Evolutionary conservation across 2,113 vertebrate genomes (phyloP), one percentile per base, ranked within the genome.

Genomic region (Orientallactaga bullata): DNA sequence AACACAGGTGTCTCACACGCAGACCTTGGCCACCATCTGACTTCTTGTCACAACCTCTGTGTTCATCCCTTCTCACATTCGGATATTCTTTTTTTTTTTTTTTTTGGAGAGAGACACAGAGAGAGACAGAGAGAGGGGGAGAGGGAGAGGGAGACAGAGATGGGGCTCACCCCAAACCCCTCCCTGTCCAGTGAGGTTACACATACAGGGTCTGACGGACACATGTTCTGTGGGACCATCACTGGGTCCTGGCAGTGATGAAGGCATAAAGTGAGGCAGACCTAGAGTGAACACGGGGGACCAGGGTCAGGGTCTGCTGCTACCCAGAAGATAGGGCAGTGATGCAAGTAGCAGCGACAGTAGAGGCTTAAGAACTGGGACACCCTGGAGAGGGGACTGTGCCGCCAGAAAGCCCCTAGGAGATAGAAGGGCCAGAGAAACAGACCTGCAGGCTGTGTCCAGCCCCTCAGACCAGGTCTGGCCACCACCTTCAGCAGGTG

Each of bases 1-100:
- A 6, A 8, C 55, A 7, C 2, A 10, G 71, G 20, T 0, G 1
- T 4, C 1, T 1, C 0, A 0, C 0, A 0, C 21, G 17, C 37
- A 0, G 0, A 28, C 17, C 10, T n/a, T 84, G 32, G 51, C 23
- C 65, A 55, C 55, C 55, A 55, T n/a, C 55, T 6, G 4, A 12
- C n/a, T 7, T 23, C 58, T 11, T 28, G 12, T 23, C 35, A 12
- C n/a, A 10, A 15, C 16, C 30, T 0, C 35, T 0, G 6, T 4
- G 24, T 18, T 7, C 51, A 5, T 15, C 85, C 26, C 30, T 47
- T 13, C 6, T 63, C 5, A 15, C 51, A 26, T 4, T 5, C 8
- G 0, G 35, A 81, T 60, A 47, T 23, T 24, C 74, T 60, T 10
- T n/a, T n/a, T n/a, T n/a, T n/a, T n/a, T n/a, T n/a, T n/a, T n/a